Evolutionary conservation across 2,797 vertebrate genomes (phyloP).

Genomic region (Acrocephalus scirpaceus): DNA sequence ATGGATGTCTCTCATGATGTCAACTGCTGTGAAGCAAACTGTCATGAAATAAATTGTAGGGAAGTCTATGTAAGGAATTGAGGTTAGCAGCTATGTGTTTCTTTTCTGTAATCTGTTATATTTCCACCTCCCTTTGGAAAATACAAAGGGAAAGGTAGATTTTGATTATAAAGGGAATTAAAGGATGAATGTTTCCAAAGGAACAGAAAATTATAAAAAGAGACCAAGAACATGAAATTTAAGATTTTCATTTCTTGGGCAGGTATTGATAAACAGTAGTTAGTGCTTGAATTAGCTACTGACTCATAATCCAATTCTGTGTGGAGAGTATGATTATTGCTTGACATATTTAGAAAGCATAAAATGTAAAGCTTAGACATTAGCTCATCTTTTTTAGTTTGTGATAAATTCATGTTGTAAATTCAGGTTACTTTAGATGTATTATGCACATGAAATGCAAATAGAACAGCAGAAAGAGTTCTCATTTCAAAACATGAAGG

Average conservation of each 20-base stretch:
- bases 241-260: neutral
- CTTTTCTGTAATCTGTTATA: slow-evolving; percentile 27
- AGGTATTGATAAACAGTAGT: neutral
- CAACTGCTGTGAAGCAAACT: neutral
- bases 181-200: neutral
- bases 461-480: neutral
- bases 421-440: neutral
- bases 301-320: neutral
- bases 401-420: neutral
- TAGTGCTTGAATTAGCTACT: neutral
- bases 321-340: neutral
- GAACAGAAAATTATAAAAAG: neutral
- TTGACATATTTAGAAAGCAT: neutral
- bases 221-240: neutral
- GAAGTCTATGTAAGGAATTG: neutral
- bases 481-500: neutral
- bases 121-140: neutral
- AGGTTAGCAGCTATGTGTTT: neutral
- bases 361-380: neutral
- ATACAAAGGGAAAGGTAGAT: neutral
- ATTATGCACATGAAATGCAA: neutral
- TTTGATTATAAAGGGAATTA: neutral
- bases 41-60: neutral
- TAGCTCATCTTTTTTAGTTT: neutral
- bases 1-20: neutral